phyloP scores from a whole-genome alignment of 2,113 vertebrate genomes.

The Mastomys coucha region DNA sequence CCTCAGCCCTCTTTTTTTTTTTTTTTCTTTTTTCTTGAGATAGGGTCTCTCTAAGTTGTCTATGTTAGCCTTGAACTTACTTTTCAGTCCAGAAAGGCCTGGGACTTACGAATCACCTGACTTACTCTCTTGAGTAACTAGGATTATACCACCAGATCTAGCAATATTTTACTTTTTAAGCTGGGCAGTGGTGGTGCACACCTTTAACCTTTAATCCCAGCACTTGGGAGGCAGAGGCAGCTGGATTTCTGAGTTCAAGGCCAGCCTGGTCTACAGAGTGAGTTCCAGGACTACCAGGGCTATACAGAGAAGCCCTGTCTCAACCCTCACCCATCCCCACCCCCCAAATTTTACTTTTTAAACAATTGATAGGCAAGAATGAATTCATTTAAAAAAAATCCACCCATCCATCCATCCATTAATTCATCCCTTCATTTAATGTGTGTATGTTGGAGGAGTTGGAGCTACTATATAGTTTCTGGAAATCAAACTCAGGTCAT shows the following conservation, averaged over 20 bases:
- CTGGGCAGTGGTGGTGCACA: no score
- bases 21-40: not conserved
- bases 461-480: not conserved
- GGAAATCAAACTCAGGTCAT: not conserved
- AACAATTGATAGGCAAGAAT: not conserved
- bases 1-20: not conserved
- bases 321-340: no score
- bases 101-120: not conserved
- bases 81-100: not conserved
- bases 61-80: not conserved
- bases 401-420: not conserved
- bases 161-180: slow-evolving; percentile 9
- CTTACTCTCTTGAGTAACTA: not conserved
- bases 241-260: no score
- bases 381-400: not conserved
- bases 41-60: not conserved
- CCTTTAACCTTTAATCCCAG: no score
- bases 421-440: not conserved
- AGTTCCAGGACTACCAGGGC: no score
- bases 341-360: not conserved
- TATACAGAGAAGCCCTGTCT: no score
- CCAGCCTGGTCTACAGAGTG: no score
- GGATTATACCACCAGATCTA: not conserved
- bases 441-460: not conserved
- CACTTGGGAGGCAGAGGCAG: no score